Evolutionary conservation across 1,140 invertebrate species (phyloP).

Genomic region (Asobara japonica): DNA sequence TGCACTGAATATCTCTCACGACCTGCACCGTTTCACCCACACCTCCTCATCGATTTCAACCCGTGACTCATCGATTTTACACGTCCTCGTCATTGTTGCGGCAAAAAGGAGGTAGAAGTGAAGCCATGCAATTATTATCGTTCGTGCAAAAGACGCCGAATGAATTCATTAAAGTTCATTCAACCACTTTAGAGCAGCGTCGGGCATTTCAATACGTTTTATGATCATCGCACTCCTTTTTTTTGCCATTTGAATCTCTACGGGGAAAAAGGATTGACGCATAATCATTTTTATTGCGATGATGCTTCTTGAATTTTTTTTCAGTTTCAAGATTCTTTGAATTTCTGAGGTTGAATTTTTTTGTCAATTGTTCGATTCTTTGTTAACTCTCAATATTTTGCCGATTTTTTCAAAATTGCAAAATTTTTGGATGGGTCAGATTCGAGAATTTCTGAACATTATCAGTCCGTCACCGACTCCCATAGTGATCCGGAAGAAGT

Average conservation of each 20-base stretch:
- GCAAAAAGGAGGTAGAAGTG: constrained; percentile 4
- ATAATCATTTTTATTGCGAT: background rate
- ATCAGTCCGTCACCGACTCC: no score
- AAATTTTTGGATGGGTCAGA: no score
- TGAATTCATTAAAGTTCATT: constrained; percentile 11
- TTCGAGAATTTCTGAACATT: no score
- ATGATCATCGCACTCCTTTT: background rate
- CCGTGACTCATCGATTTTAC: constrained; percentile 9
- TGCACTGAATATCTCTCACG: background rate
- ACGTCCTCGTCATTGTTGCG: constrained; percentile 2
- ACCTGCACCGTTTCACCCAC: background rate
- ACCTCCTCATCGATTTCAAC: constrained; percentile 7
- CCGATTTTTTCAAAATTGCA: no score
- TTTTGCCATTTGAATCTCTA: background rate
- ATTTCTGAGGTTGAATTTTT: background rate
- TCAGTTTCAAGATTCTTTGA: background rate
- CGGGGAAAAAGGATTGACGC: background rate
- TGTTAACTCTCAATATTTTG: no score
- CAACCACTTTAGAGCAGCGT: constrained; percentile 3
- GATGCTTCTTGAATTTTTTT: background rate
- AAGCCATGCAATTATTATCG: constrained; percentile 9
- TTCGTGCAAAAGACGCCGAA: constrained; percentile 3
- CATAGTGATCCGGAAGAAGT: no score
- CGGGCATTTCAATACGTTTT: constrained; percentile 7
- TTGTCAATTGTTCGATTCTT: no score